Evolutionary conservation across 2,797 vertebrate genomes (phyloP).

Genomic region (Alectoris magna): DNA sequence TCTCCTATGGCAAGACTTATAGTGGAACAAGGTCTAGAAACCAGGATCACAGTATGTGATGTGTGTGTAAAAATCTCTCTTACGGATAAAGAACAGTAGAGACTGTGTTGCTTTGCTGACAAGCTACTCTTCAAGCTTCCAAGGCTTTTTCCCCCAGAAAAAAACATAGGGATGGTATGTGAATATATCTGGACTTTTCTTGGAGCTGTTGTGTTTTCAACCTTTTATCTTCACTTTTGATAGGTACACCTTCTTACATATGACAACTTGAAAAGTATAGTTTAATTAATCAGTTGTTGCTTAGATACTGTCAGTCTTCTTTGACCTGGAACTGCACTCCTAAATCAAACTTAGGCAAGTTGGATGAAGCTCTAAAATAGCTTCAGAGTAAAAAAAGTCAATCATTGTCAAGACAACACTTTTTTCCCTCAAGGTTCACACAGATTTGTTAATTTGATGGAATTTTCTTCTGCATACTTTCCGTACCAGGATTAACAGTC

Average conservation of each 20-base stretch:
- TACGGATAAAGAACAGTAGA: background rate
- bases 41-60: background rate
- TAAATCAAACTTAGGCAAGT: background rate
- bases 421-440: background rate
- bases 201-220: background rate
- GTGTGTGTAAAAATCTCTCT: background rate
- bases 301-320: conserved; percentile 14
- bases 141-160: background rate
- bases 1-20: fast-evolving
- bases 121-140: conserved; percentile 6
- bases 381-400: background rate
- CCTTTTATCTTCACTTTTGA: background rate
- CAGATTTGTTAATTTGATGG: background rate
- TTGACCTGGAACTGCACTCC: background rate
- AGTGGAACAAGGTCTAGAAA: background rate
- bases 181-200: background rate
- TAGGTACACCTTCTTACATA: background rate
- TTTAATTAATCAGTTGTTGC: conserved; percentile 38
- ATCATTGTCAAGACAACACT: background rate
- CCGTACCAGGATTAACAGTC: background rate
- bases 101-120: background rate
- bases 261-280: background rate
- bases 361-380: background rate
- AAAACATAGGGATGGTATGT: background rate
- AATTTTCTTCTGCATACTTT: background rate